Conservation (phyloP, 2,888 invertebrate species). For the Caenorhabditis sulstoni region DNA sequence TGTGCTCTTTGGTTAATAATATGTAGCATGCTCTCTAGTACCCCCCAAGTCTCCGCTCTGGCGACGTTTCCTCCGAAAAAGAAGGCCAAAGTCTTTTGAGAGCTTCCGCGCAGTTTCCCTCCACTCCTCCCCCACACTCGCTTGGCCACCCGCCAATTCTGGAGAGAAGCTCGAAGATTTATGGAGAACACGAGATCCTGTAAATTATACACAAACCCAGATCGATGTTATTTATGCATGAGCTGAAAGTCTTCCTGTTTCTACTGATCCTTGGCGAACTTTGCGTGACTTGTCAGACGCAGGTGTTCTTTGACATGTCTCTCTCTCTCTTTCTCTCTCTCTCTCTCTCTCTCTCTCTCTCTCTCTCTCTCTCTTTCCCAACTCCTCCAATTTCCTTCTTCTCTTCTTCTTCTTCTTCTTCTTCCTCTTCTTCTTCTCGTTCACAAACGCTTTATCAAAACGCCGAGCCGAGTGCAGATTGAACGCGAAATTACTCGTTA, state of each 20-base stretch:
- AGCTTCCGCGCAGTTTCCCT: slow-evolving; percentile 7
- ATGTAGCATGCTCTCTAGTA: slow-evolving; percentile 41
- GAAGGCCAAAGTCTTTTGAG: slow-evolving; percentile 17
- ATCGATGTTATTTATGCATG: slow-evolving; percentile 27
- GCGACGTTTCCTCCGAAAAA: slow-evolving; percentile 14
- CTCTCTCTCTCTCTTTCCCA: slow-evolving; percentile 1
- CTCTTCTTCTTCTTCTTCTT: neutral
- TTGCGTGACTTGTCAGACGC: slow-evolving; percentile 53
- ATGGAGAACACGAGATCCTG: slow-evolving; percentile 34
- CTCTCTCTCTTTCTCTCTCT: slow-evolving; percentile 8
- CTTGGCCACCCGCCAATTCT: slow-evolving; percentile 10
- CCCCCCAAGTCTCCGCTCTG: slow-evolving; percentile 13
- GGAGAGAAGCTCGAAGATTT: slow-evolving; percentile 4
- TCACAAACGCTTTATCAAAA: slow-evolving; percentile 4
- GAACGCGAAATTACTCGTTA: slow-evolving; percentile 39
- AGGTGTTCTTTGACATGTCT: slow-evolving; percentile 47
- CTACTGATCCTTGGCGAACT: slow-evolving; percentile 42
- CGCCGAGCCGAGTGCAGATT: neutral
- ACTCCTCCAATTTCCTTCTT: slow-evolving; percentile 22
- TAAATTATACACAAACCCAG: slow-evolving; percentile 23
- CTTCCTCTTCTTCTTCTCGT: neutral
- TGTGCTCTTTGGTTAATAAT: slow-evolving; percentile 36
- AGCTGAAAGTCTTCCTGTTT: slow-evolving; percentile 27
- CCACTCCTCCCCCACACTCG: slow-evolving; percentile 5
- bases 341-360: slow-evolving; percentile 8